These are phyloP conservation scores for Ceyx margarethae DNA, from an alignment of 2,113 vertebrate genomes.

Conservation along the genomic window DNA sequence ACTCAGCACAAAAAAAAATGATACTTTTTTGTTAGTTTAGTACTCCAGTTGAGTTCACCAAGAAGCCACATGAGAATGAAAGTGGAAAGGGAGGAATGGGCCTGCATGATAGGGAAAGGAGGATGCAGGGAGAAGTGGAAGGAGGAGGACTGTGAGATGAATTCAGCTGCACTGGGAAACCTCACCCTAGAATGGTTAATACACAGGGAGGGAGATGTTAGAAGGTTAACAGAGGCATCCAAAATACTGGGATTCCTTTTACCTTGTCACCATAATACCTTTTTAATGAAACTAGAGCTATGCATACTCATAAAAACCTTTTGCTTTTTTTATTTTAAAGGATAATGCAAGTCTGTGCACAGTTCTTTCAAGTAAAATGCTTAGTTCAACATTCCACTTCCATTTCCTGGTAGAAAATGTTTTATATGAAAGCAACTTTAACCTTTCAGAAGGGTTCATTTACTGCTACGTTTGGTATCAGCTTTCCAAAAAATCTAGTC, in stretches of 20 bases:
- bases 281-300: slow-evolving; percentile 56
- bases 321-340: slow-evolving; percentile 42
- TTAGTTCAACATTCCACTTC: slow-evolving; percentile 62
- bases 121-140: not conserved
- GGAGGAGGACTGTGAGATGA: not conserved
- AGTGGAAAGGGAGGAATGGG: not conserved
- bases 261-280: slow-evolving; percentile 26
- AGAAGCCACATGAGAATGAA: not conserved
- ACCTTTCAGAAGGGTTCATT: slow-evolving; percentile 65
- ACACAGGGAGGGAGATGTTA: not conserved
- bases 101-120: not conserved
- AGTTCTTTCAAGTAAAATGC: slow-evolving; percentile 60
- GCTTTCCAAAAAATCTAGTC: slow-evolving; percentile 53
- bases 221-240: slow-evolving; percentile 30
- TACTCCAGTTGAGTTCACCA: fast-evolving
- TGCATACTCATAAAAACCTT: slow-evolving; percentile 12
- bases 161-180: not conserved
- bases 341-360: slow-evolving; percentile 28
- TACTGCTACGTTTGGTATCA: slow-evolving; percentile 62
- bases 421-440: slow-evolving; percentile 68
- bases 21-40: not conserved
- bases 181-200: not conserved
- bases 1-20: not conserved
- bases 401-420: slow-evolving; percentile 66
- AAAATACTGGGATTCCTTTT: slow-evolving; percentile 32